Evolutionary conservation across 2,113 vertebrate genomes (phyloP), one percentile per base, ranked within the genome.

Genomic region (Grus americana): DNA sequence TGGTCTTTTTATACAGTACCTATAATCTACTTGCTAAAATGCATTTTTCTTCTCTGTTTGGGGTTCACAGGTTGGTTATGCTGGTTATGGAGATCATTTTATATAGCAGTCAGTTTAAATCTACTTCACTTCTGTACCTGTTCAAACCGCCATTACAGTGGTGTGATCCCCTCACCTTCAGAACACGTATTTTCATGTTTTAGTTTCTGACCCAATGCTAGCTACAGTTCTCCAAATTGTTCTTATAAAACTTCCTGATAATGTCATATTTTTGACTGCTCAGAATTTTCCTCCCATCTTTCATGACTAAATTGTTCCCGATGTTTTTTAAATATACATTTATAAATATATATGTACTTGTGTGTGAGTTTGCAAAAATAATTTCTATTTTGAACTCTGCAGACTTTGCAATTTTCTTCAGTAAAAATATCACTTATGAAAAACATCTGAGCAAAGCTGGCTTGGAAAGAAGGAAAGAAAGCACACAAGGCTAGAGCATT

Each of bases 331-430:
- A 91, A 79, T 63, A 79, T 26, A 57, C 27, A 72, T 75, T 84
- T 93, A 92, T 89, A 93, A 86, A 94, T 93, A 87, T 57, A 93
- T 81, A 57, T 46, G 30, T 84, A 7, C 40, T 83, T 61, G 59
- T 84, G 17, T 52, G 52, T 88, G 75, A 90, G 24, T 63, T 67
- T 92, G 63, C 72, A 92, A 83, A 88, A 97, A 74, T 67, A 0
- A 63, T 78, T 95, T 90, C 79, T 96, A 78, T 94, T 94, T 90
- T 93, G 65, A 84, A 86, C 65, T 80, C 86, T 88, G 55, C 38
- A 88, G 59, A 92, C 40, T 88, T 94, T 26, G 88, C 52, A 72
- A 32, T 86, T 92, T 95, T 74, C 55, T 81, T 81, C 72, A 40
- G 79, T 57, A 93, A 95, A 90, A 96, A 91, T 86, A 84, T 67